A percentile compares a stretch with the other conserved stretches of the same genome.
phyloP scores from a whole-genome alignment of 2,797 vertebrate genomes.

The Schizopygopsis pylzovi region DNA sequence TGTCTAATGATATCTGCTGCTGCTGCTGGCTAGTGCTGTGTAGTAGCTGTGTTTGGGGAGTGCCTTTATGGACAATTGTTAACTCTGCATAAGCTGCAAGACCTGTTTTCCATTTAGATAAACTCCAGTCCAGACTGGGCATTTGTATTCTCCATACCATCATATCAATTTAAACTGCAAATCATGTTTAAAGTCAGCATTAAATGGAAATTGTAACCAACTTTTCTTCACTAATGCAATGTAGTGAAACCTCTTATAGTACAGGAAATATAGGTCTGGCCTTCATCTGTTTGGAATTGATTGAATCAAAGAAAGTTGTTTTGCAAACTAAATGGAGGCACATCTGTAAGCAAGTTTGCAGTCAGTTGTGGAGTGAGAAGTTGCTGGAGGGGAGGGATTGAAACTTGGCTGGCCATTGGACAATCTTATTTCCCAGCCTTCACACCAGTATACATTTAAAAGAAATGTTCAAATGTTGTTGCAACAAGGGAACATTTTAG shows the following conservation, averaged over 20 bases:
- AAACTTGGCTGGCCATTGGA: not conserved
- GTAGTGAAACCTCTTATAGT: not conserved
- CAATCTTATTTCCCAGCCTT: not conserved
- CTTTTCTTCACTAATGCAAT: not conserved
- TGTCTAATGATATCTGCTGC: slow-evolving; percentile 53
- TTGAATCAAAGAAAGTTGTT: not conserved
- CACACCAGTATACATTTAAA: not conserved
- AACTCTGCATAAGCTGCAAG: slow-evolving; percentile 37
- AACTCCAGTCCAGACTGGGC: not conserved
- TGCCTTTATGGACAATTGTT: slow-evolving; percentile 7
- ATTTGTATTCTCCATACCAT: not conserved
- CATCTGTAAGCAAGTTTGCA: not conserved
- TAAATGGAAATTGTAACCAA: not conserved
- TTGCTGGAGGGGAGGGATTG: not conserved
- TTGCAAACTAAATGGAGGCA: not conserved
- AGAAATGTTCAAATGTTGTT: not conserved
- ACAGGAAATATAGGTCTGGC: too few relatives aligned
- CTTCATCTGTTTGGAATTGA: not conserved
- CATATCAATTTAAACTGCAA: too few relatives aligned
- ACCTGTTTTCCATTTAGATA: slow-evolving; percentile 16
- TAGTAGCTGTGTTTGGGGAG: slow-evolving; percentile 36
- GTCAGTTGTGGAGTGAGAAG: not conserved
- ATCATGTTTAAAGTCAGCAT: too few relatives aligned
- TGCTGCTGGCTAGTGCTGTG: slow-evolving; percentile 10
- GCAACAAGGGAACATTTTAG: too few relatives aligned